Evolutionary conservation across 2,797 vertebrate genomes (phyloP), one percentile per base, ranked within the genome.

Genomic region (Onychomys arenicola): DNA sequence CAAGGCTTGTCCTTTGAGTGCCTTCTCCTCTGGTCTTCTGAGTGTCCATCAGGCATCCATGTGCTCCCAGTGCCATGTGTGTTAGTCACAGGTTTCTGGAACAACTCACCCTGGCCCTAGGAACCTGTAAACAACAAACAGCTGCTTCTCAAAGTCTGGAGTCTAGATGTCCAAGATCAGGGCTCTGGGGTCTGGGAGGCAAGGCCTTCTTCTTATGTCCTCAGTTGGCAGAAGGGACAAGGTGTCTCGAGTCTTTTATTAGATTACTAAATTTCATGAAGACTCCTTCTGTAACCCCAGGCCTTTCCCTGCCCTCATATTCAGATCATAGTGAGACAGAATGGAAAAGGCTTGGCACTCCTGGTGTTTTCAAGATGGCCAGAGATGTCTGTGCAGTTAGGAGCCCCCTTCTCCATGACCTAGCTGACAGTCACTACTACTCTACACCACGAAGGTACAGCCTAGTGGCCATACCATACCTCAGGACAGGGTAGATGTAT

Each of bases 51-150:
- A 37, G 19, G 12, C 1, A 6, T 37, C 75, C 27, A 11, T 25
- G 7, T 25, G 29, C 13, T 59, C 34, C 13, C 21, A 16, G 2
- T 40, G 32, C 49, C 4, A 1, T 32, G 32, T 49, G 6, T 52
- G 25, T 52, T 71, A 14, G 43, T 37, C 71, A 43, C 2, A 27
- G 67, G 34, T 32, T n/a, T 34, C 1, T 27, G 3, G 61, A 40
- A 86, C 49, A 52, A 10, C 37, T 32, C 0, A 7, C 14, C 43
- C 1, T 12, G 32, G 65, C 17, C 17, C 0, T 12, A 5, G 29
- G 10, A 21, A 29, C 14, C 37, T 29, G 16, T 6, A 63, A 27
- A n/a, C 9, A 40, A 0, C 2, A 11, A 46, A 6, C 27, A 11
- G n/a, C 69, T 76, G 21, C 16, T 17, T 29, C 34, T 34, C 40